A percentile compares a stretch with the other conserved stretches of the same genome.
Evolutionary conservation across 2,888 invertebrate species (phyloP).

Genomic region (Lamellibrachia columna): DNA sequence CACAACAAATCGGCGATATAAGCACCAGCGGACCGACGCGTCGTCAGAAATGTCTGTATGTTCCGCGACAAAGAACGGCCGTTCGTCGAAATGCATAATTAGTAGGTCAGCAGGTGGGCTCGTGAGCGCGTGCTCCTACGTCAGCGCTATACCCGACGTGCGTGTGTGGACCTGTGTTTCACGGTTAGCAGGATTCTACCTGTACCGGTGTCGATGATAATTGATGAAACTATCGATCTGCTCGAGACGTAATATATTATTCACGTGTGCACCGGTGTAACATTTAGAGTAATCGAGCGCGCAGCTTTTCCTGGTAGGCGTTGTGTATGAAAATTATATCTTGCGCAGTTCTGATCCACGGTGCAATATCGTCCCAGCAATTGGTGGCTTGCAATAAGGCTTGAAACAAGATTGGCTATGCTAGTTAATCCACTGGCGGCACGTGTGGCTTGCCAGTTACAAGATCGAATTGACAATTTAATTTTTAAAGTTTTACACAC

Average conservation of each 20-base stretch:
- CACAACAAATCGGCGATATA: background rate
- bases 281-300: background rate
- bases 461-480: too few species aligned
- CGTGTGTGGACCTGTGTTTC: background rate
- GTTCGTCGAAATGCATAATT: background rate
- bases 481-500: too few species aligned
- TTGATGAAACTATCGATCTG: constrained; percentile 8
- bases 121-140: background rate
- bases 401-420: too few species aligned
- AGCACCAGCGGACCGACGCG: background rate
- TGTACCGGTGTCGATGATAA: background rate
- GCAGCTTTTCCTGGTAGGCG: too few species aligned
- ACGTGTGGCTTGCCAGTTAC: too few species aligned
- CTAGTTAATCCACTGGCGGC: too few species aligned
- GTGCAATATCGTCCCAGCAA: too few species aligned
- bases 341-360: too few species aligned
- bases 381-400: too few species aligned
- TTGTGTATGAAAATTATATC: too few species aligned
- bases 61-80: background rate
- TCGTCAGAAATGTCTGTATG: background rate
- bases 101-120: background rate
- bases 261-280: background rate
- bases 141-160: too few species aligned
- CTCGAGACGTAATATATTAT: background rate
- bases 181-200: background rate